phyloP scores from a whole-genome alignment of 2,797 vertebrate genomes.

The Enteromius radiatus region DNA sequence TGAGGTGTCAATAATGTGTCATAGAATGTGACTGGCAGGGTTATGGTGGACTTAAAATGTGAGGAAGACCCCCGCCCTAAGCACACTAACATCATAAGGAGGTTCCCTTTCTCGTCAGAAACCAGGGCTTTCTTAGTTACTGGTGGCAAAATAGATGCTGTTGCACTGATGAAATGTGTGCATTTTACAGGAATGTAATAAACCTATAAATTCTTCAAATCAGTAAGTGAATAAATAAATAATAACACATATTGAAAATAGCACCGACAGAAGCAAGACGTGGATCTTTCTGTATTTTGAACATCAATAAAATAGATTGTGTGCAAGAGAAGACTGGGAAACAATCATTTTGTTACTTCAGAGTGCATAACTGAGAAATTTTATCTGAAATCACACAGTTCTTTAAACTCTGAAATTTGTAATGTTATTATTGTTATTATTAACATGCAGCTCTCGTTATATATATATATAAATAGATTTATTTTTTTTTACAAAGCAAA shows the following conservation, averaged over 20 bases:
- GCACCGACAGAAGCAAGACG: neutral
- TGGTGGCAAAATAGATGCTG: neutral
- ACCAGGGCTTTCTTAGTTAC: neutral
- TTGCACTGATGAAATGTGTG: neutral
- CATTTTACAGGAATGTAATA: neutral
- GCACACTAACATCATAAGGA: neutral
- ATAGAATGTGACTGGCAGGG: constrained; percentile 1
- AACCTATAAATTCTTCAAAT: neutral
- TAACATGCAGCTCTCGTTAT: neutral
- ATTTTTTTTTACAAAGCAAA: neutral
- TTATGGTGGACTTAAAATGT: neutral
- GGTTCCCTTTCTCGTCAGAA: neutral
- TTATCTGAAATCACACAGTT: neutral
- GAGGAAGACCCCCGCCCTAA: constrained; percentile 8
- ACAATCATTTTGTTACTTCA: neutral
- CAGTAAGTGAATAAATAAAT: neutral
- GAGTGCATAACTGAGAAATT: neutral
- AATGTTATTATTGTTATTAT: neutral
- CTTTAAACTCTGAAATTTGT: neutral
- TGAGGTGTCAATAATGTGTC: constrained; percentile 3
- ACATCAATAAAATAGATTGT: neutral
- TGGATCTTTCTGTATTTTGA: neutral
- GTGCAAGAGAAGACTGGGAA: neutral
- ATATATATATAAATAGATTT: no score
- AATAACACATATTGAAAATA: neutral